Conservation (phyloP, 2,888 invertebrate species). For the Rambutsinella grinnellia region DNA sequence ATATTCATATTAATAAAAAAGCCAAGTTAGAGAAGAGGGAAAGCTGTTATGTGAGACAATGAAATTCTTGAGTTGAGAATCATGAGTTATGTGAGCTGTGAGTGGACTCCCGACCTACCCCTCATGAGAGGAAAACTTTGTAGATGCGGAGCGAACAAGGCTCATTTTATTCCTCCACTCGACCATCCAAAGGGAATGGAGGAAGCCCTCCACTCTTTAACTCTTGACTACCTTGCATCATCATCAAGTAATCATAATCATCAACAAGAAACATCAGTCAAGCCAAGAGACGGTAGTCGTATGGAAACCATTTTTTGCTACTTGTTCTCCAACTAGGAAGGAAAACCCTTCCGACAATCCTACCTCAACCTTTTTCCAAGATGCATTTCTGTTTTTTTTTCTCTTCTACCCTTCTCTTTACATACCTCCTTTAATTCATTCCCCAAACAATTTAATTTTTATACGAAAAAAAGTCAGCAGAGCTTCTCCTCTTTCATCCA, state of each 20-base stretch:
- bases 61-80: slow-evolving; percentile 53
- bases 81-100: slow-evolving; percentile 56
- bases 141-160: neutral
- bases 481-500: too few relatives aligned
- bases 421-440: too few relatives aligned
- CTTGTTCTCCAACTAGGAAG: neutral
- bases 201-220: slow-evolving; percentile 26
- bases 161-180: slow-evolving; percentile 3
- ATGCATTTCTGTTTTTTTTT: too few relatives aligned
- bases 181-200: neutral
- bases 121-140: slow-evolving; percentile 29
- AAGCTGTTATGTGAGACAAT: slow-evolving; percentile 48
- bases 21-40: neutral
- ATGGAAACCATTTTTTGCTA: neutral
- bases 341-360: neutral
- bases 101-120: slow-evolving; percentile 59
- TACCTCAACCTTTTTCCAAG: neutral
- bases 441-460: neutral
- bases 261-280: slow-evolving; percentile 45
- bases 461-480: neutral
- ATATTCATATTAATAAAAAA: neutral
- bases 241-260: slow-evolving; percentile 49
- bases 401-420: too few relatives aligned
- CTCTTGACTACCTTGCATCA: slow-evolving; percentile 39
- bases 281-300: slow-evolving; percentile 16